Percentiles rank a stretch among this genome's conserved stretches.
Conservation (phyloP, 2,113 vertebrate species). For the Vicugna pacos region DNA sequence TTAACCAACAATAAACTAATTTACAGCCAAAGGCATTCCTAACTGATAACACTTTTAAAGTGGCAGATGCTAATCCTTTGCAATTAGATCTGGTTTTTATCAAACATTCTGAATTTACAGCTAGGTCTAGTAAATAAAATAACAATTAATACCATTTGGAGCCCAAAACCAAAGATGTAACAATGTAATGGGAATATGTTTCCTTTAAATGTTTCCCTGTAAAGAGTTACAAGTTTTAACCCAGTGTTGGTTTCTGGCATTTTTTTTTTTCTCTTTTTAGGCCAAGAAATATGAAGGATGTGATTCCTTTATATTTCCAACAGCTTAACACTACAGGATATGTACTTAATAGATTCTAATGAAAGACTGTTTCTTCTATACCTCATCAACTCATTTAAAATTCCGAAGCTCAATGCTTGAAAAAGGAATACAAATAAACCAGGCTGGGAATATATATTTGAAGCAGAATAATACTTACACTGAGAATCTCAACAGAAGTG, state of each 20-base stretch:
- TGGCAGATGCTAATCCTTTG: background rate
- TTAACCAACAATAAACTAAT: conserved; percentile 12
- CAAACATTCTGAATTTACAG: background rate
- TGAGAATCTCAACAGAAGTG: background rate
- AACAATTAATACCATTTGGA: background rate
- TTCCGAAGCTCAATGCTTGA: background rate
- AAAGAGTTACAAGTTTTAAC: background rate
- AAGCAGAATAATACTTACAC: background rate
- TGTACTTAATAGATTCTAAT: background rate
- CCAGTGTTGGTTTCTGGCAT: background rate
- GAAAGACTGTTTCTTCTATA: background rate
- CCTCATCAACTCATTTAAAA: background rate
- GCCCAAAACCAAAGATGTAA: background rate
- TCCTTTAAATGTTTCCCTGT: background rate
- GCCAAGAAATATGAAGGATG: background rate
- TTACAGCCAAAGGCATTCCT: background rate
- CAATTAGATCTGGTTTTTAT: background rate
- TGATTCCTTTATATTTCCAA: background rate
- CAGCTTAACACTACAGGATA: background rate
- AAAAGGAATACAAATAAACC: background rate
- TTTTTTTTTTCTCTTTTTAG: background rate
- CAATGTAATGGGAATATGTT: background rate
- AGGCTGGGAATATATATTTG: background rate
- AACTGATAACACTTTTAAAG: background rate
- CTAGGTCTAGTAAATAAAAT: background rate